These are phyloP conservation scores for Thereva unica DNA, from an alignment of 2,888 invertebrate genomes.

Conservation along the genomic window DNA sequence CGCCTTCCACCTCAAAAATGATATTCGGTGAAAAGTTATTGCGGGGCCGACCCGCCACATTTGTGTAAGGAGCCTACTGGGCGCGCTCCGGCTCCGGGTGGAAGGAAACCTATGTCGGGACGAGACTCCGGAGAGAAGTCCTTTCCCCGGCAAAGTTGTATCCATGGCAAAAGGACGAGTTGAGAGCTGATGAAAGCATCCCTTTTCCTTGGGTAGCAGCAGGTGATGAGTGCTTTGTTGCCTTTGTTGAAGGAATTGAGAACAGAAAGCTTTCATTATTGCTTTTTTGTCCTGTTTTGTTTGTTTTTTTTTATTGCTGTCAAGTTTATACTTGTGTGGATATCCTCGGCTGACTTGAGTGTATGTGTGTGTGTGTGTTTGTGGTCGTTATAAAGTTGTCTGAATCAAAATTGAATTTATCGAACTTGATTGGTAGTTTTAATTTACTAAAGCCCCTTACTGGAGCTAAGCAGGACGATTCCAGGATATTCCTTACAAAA, in stretches of 20 bases:
- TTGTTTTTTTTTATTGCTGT: conserved; percentile 20
- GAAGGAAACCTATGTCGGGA: too few relatives aligned
- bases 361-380: conserved; percentile 24
- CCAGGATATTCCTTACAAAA: too few relatives aligned
- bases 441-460: conserved; percentile 5
- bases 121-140: neutral
- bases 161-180: neutral
- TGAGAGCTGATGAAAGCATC: neutral
- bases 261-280: conserved; percentile 27
- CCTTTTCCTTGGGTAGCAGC: conserved; percentile 6
- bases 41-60: too few relatives aligned
- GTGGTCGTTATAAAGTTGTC: conserved; percentile 27
- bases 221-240: conserved; percentile 10
- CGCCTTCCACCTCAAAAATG: neutral
- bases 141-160: neutral
- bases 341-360: neutral
- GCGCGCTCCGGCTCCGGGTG: too few relatives aligned
- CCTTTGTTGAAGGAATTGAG: conserved; percentile 5
- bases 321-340: too few relatives aligned
- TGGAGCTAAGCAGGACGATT: too few relatives aligned
- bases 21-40: too few relatives aligned
- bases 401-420: conserved; percentile 20
- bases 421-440: conserved; percentile 26
- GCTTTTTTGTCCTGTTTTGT: conserved; percentile 9
- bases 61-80: too few relatives aligned